These are phyloP conservation scores for Gastrophryne carolinensis DNA, from an alignment of 2,797 vertebrate genomes.

Conservation along the genomic window DNA sequence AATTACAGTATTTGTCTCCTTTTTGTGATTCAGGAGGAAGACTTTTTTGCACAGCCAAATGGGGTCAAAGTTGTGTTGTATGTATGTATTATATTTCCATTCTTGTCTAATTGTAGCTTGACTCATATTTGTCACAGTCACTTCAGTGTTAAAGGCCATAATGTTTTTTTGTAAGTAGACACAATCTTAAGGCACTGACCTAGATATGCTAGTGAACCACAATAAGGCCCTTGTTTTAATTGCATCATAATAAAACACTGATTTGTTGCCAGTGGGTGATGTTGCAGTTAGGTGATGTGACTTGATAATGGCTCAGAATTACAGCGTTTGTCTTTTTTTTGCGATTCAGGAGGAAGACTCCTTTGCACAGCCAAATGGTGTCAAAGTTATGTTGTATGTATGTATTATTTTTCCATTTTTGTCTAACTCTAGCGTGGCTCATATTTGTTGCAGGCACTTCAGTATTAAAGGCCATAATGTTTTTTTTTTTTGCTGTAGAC, in stretches of 20 bases:
- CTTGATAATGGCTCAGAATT: neutral
- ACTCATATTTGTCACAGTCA: neutral
- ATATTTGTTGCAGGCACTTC: neutral
- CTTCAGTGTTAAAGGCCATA: conserved; percentile 3
- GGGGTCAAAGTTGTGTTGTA: conserved; percentile 56
- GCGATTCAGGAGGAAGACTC: conserved; percentile 56
- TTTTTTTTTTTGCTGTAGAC: neutral
- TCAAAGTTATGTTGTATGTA: conserved; percentile 61
- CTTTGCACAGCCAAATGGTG: neutral
- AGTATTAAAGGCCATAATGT: conserved; percentile 7
- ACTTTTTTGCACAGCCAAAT: neutral
- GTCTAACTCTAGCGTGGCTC: neutral
- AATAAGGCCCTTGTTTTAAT: conserved; percentile 28
- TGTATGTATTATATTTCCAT: conserved; percentile 57
- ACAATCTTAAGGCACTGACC: conserved; percentile 21
- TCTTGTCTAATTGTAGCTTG: neutral
- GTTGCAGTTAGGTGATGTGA: neutral
- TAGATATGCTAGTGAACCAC: neutral
- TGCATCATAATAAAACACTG: neutral
- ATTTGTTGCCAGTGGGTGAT: too few species aligned
- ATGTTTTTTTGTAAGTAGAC: neutral
- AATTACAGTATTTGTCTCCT: conserved; percentile 46
- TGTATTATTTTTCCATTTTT: conserved; percentile 50
- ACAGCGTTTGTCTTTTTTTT: conserved; percentile 51
- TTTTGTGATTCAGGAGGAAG: conserved; percentile 56